Evolutionary conservation across 2,888 invertebrate species (phyloP), one percentile per base, ranked within the genome.

Genomic region (Eupithecia centaureata): DNA sequence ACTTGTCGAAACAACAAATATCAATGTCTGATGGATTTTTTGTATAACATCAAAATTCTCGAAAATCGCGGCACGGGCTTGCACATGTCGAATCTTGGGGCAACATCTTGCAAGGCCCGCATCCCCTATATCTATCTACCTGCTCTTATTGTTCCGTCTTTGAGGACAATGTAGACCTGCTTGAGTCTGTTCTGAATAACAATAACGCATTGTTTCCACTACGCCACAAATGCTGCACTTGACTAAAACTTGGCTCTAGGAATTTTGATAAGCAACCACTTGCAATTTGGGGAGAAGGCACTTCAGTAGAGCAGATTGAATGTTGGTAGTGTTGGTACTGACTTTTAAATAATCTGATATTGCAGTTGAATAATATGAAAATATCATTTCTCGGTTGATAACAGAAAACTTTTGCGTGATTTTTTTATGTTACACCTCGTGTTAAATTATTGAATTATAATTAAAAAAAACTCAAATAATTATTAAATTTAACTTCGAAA

Each of bases 71-170:
- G 57, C 57, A 33, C 32, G 32, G 57, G 32, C 57, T 57, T 63
- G 83, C 89, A 87, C 83, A 90, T 89, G 89, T 84, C 82, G 79
- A 73, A 73, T 74, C 79, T 76, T 71, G 72, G 30, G 63, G 62
- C 68, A 76, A 76, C 76, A 83, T 85, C 82, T 86, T 82, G 84
- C 79, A 76, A 70, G 60, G 77, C 90, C 91, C 89, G 88, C 88
- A 88, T 88, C 86, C 82, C 85, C 79, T 47, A 42, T 42, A 42
- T 42, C 42, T 42, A 12, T 47, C 90, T 92, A 92, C 91, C 92
- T 92, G 92, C 86, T 47, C 58, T 77, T 81, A 88, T 90, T 91
- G 89, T 91, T 86, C 82, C 75, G 76, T 72, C 78, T 75, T 75
- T 71, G 70, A 75, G 75, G 76, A 89, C 86, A 89, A 89, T 84